Base-by-base conservation (phyloP, 2,113 vertebrate genomes). In the Myiagra hebetior region DNA sequence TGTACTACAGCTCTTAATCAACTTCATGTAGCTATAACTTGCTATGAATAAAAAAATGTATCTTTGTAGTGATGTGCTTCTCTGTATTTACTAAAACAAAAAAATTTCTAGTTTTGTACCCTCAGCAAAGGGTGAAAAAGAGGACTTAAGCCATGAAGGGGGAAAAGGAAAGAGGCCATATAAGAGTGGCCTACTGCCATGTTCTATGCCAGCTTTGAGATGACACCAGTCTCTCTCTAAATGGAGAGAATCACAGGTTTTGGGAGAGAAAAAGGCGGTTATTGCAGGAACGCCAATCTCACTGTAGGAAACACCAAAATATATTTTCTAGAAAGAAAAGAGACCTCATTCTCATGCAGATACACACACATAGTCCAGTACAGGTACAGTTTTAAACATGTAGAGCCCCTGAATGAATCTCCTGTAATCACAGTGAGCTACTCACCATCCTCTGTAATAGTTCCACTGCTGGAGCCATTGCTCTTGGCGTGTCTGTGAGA, bases 401-500 rank as follows among this genome's bases (percentile, higher is more conserved):
- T 6, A 18, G 42, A 64, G 35, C 35, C 70, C 63, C 37, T 46
- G 14, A 60, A 50, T 35, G 1, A 20, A 49, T 41, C 6, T 50
- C 24, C 39, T 15, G 2, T 41, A 69, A 80, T 11, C 22, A 27
- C 39, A 49, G 39, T 4, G 26, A 56, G n/a, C 27, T 44, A 95
- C 97, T 97, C 87, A 99, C 99, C 99, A 95, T 99, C 99, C 41
- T 99, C 99, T 0, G 99, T 99, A 93, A 99, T 98, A 64, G 99
- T 99, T 30, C 99, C 99, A 3, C 99, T 99, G 98, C 99, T 99
- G 87, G 99, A 99, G 81, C 99, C 99, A 0, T 99, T 99, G 97
- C 99, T 99, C 97, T 99, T 99, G 93, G 99, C 98, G 35, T 98
- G 98, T 17, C 98, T 99, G 85, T 99, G 99, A 53, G 99, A 99